These are phyloP conservation scores for Herpetotheres cachinnans DNA, from an alignment of 2,113 vertebrate species.

Conservation along the genomic window DNA sequence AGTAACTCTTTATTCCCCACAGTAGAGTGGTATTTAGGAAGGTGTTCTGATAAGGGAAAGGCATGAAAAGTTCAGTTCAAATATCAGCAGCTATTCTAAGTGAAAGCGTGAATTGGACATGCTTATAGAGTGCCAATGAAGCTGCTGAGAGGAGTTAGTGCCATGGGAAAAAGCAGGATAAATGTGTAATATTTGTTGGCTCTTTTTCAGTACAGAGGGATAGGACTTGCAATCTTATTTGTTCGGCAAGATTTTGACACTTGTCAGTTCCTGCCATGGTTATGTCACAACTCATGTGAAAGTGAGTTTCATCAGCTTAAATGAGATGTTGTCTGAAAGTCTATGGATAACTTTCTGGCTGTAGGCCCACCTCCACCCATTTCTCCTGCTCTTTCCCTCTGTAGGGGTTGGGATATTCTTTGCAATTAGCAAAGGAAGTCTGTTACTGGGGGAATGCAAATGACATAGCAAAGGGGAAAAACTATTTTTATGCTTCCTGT, in stretches of 20 bases:
- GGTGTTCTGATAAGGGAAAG: background rate
- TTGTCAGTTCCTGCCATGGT: constrained; percentile 41
- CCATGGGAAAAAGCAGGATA: background rate
- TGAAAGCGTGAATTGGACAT: background rate
- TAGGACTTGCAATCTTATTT: constrained; percentile 22
- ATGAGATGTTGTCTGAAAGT: constrained; percentile 15
- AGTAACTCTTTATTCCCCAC: background rate
- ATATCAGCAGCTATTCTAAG: background rate
- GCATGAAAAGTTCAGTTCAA: background rate
- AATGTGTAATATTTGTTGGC: constrained; percentile 27
- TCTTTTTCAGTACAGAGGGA: background rate
- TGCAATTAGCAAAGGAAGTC: background rate
- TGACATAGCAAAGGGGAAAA: background rate
- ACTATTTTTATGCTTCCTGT: background rate
- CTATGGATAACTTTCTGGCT: constrained; percentile 41
- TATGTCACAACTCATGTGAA: constrained; percentile 50
- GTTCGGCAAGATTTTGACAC: constrained; percentile 53
- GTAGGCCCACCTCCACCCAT: background rate
- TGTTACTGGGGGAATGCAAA: background rate
- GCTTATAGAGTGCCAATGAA: background rate
- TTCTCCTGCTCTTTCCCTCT: background rate
- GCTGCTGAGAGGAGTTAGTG: background rate
- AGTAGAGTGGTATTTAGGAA: background rate
- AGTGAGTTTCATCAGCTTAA: constrained; percentile 43
- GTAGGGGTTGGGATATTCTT: background rate